phyloP scores from a whole-genome alignment of 2,888 invertebrate genomes.

The Poecilobothrus nobilitatus region DNA sequence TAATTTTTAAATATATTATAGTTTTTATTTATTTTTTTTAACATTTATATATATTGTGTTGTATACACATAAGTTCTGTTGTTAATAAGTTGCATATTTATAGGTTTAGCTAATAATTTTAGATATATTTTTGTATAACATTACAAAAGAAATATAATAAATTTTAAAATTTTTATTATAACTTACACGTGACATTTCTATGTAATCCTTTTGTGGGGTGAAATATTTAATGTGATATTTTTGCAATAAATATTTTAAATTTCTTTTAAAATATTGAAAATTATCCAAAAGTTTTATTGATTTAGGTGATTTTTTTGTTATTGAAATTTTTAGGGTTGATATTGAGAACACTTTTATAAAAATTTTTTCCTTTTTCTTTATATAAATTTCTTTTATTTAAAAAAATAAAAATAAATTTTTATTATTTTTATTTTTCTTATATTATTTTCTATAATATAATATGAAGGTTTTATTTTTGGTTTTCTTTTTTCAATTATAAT shows the following conservation, averaged over 20 bases:
- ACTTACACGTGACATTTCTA: conserved; percentile 26
- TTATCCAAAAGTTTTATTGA: background rate
- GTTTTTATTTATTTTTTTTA: too few relatives aligned
- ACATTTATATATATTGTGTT: too few relatives aligned
- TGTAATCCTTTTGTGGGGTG: conserved; percentile 6
- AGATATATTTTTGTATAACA: too few relatives aligned
- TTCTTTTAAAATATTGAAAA: background rate
- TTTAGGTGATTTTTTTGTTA: background rate
- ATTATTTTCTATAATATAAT: background rate
- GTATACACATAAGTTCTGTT: too few relatives aligned
- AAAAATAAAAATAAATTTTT: conserved; percentile 7
- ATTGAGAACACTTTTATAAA: background rate
- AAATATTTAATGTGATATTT: conserved; percentile 10
- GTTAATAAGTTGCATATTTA: too few relatives aligned
- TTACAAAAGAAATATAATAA: too few relatives aligned
- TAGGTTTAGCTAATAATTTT: too few relatives aligned
- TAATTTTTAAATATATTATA: too few relatives aligned
- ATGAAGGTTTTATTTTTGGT: background rate
- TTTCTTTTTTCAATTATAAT: too few relatives aligned
- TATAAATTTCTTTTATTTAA: background rate
- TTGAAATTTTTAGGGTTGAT: background rate
- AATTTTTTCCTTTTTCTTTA: background rate
- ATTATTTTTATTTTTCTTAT: background rate
- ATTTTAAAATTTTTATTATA: too few relatives aligned
- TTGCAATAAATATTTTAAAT: background rate